Base-by-base conservation (phyloP, 2,113 vertebrate genomes). In the Channa argus region DNA sequence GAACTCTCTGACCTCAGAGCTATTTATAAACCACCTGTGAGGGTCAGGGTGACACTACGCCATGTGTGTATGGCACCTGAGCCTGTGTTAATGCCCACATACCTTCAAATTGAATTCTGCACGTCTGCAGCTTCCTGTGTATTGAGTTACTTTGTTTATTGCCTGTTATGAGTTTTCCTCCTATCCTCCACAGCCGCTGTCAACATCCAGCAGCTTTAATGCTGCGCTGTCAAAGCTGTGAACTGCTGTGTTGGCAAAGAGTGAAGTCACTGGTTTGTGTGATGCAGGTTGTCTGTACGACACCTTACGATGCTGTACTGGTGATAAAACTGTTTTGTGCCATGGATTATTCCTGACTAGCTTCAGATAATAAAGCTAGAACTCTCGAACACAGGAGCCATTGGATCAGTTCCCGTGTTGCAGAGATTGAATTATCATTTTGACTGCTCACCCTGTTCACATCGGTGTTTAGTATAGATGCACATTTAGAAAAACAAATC, bases 61-160 rank as follows among this genome's bases (percentile, higher is more conserved):
- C 10, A 5, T 6, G 14, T 53, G 7, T 41, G 2, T 59, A 55
- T n/a, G 34, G 47, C 71, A 68, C 60, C 12, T 33, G 3, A 36
- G 52, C 54, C 56, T 12, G 34, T 38, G 41, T 79, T 61, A 74
- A 34, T 66, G 60, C 68, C 71, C 53, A 70, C 66, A 60, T 47
- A 34, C 45, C 55, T 49, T 47, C 68, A 60, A 69, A 88, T 73
- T 79, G 60, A 84, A 86, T 86, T 63, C 41, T 34, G 58, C 47
- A 80, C 71, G 64, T 82, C 68, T 54, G 50, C 50, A 62, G 71
- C 68, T 56, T 76, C 44, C 68, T 43, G 50, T 46, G 67, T 63
- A 86, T 84, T 14, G 36, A 81, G 67, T 86, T 84, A 85, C 33
- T 61, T 61, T 60, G 66, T 72, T 77, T 62, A 74, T 77, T 74